Evolutionary conservation across 2,113 vertebrate genomes (phyloP), one percentile per base, ranked within the genome.

Genomic region (Tupaia chinensis): DNA sequence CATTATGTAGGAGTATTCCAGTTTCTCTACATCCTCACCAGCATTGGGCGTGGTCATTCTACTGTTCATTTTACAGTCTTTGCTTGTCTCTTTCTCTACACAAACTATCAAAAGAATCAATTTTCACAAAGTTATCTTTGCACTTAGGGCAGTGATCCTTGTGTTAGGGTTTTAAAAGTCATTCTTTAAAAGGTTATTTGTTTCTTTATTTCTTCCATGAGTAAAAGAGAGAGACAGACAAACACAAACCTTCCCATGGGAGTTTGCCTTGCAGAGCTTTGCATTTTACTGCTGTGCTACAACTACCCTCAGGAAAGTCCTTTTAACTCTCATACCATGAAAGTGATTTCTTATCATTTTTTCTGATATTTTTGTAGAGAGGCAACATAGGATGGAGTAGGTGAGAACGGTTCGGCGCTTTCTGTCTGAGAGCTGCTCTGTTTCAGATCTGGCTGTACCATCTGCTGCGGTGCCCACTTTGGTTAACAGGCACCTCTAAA

Each of bases 71-170:
- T 81, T 74, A 53, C 32, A 78, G 56, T 29, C 32, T 91, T 78
- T 22, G 20, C 25, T 87, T 87, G 1, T 85, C 27, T 70, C 17
- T 89, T 81, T 73, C 27, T 83, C 11, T 81, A 11, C 32, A 32
- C 29, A 87, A 72, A 90, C 65, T 90, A 87, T 87, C 10, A 94
- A 84, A 87, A 65, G n/a, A 79, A 87, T 79, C 53, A 9, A 25
- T 69, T 19, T 22, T 84, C 23, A 20, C 61, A 29, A 32, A 74
- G 12, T 54, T 4, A 4, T 63, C 13, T 74, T 97, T 95, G 73
- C 5, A 63, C 73, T 84, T 83, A 79, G 70, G 25, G 16, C 23
- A 19, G 11, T 81, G 61, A 79, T 87, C 44, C 68, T 93, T 16
- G 61, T 74, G 66, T 66, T 83, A 85, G 17, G n/a, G 11, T 76